A percentile compares a stretch with the other conserved stretches of the same genome.
phyloP scores from a whole-genome alignment of 2,113 vertebrate genomes.

The Larimichthys polyactis region DNA sequence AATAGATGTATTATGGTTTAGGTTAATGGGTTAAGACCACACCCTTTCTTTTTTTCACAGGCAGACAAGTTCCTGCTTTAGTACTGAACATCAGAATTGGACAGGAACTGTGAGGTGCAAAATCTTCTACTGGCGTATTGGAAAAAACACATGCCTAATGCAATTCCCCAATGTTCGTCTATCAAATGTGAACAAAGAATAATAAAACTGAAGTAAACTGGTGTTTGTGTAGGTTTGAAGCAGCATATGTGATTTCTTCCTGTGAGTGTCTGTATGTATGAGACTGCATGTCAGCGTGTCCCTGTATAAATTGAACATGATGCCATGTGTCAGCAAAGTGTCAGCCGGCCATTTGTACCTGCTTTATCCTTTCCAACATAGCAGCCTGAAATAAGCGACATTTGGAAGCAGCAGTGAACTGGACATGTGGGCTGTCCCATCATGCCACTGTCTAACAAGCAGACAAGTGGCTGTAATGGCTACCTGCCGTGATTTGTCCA shows the following conservation, averaged over 20 bases:
- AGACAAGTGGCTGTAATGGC: conserved; percentile 61
- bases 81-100: background rate
- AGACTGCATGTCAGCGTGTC: background rate
- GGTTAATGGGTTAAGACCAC: background rate
- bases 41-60: background rate
- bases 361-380: conserved; percentile 28
- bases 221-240: background rate
- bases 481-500: conserved; percentile 52
- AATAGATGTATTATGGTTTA: background rate
- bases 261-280: background rate
- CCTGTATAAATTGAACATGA: conserved; percentile 11
- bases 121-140: background rate
- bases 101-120: background rate
- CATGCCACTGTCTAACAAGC: conserved; percentile 57
- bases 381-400: conserved; percentile 45
- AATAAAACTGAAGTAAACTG: background rate
- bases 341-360: conserved; percentile 29
- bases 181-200: conserved; percentile 4
- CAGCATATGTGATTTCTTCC: background rate
- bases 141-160: background rate
- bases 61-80: background rate
- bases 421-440: conserved; percentile 41
- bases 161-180: background rate
- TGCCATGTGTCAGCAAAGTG: conserved; percentile 28
- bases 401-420: conserved; percentile 54